phyloP scores from a whole-genome alignment of 2,888 invertebrate species.

The Drosophila anomalata region DNA sequence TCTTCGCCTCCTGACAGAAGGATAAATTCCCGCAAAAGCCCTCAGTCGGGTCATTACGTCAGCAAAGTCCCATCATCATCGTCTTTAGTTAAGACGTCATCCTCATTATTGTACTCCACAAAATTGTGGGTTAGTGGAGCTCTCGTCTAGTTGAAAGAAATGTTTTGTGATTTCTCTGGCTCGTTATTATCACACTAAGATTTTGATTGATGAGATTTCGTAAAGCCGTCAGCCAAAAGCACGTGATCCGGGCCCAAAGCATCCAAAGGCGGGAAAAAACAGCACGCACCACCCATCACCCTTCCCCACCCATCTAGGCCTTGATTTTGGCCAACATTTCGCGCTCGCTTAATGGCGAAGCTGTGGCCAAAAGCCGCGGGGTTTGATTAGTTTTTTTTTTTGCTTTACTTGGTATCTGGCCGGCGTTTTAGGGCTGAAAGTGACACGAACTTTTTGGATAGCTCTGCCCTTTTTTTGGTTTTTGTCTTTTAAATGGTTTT shows the following conservation, averaged over 20 bases:
- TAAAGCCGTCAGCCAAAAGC: conserved; percentile 37
- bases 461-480: neutral
- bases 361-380: conserved; percentile 48
- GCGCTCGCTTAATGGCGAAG: conserved; percentile 22
- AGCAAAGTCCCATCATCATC: conserved; percentile 45
- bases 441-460: conserved; percentile 29
- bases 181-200: conserved; percentile 71
- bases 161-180: conserved; percentile 69
- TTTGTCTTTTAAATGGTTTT: conserved; percentile 2
- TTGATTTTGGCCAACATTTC: conserved; percentile 39
- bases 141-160: conserved; percentile 60
- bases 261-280: neutral
- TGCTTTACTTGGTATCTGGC: conserved; percentile 6
- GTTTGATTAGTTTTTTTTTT: conserved; percentile 63
- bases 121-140: conserved; percentile 72
- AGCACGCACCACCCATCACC: conserved; percentile 3
- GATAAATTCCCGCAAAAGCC: conserved; percentile 49
- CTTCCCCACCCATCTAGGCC: conserved; percentile 24
- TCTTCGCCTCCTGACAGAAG: conserved; percentile 35
- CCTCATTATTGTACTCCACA: conserved; percentile 11
- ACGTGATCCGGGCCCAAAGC: conserved; percentile 31
- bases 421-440: conserved; percentile 15
- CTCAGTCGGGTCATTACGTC: conserved; percentile 62
- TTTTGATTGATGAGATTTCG: conserved; percentile 73
- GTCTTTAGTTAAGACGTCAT: conserved; percentile 7